A percentile compares a stretch with the other conserved stretches of the same genome.
These are phyloP conservation scores for Anadara kagoshimensis DNA, from an alignment of 1,140 invertebrate species.

Conservation along the genomic window DNA sequence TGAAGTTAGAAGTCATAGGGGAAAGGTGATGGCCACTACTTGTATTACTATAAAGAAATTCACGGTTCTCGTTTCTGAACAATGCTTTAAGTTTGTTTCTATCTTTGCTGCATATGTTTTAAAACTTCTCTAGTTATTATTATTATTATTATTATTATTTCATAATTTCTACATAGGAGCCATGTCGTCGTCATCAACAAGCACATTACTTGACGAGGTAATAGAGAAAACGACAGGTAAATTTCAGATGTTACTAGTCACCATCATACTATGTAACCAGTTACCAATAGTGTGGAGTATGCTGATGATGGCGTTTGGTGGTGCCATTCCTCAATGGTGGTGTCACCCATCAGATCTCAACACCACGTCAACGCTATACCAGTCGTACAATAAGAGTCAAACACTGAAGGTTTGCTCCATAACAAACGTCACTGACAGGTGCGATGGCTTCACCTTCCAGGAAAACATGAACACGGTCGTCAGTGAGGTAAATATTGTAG, in stretches of 20 bases:
- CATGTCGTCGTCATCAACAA: no score
- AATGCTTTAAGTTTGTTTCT: no score
- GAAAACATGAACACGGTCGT: conserved; percentile 26
- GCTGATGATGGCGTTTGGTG: conserved; percentile 51
- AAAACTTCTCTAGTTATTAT: no score
- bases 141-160: no score
- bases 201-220: no score
- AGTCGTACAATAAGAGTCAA: not conserved
- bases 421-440: not conserved
- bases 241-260: conserved; percentile 38
- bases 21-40: no score
- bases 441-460: conserved; percentile 2
- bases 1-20: no score
- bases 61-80: no score
- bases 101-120: no score
- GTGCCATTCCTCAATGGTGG: conserved; percentile 21
- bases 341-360: not conserved
- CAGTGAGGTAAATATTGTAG: conserved; percentile 4
- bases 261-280: conserved; percentile 17
- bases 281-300: conserved; percentile 28
- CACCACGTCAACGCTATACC: not conserved
- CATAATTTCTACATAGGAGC: no score
- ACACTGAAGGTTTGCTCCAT: not conserved
- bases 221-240: conserved; percentile 1
- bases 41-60: no score